Conservation (phyloP, 1,140 invertebrate genomes). For the Penaeus chinensis region DNA sequence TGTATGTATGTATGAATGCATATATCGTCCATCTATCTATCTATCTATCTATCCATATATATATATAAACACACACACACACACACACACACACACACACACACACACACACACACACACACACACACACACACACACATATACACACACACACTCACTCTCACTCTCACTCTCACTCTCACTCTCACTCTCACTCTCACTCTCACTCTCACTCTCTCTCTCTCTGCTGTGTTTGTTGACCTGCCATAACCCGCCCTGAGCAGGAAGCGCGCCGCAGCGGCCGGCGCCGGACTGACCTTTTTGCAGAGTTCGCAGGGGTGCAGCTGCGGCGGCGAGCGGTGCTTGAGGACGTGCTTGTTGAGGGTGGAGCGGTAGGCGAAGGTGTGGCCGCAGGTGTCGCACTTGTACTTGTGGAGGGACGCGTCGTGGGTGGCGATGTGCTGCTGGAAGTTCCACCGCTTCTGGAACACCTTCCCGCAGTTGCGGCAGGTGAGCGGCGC, state of each 20-base stretch:
- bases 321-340: conserved; percentile 19
- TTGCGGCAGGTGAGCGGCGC: conserved; percentile 46
- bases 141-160: too few species aligned
- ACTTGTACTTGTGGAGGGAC: conserved; percentile 63
- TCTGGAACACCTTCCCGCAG: conserved; percentile 59
- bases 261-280: not conserved
- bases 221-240: not conserved
- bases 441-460: conserved; percentile 62
- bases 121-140: too few species aligned
- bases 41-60: too few species aligned
- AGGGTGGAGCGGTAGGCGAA: conserved; percentile 66
- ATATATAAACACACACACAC: too few species aligned
- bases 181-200: too few species aligned
- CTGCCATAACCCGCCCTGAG: not conserved
- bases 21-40: too few species aligned
- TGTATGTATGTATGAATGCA: too few species aligned
- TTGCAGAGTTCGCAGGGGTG: conserved; percentile 40
- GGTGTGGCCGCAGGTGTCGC: conserved; percentile 60
- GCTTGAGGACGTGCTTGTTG: conserved; percentile 62
- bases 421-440: conserved; percentile 64
- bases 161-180: too few species aligned
- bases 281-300: conserved; percentile 27
- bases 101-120: too few species aligned
- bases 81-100: too few species aligned
- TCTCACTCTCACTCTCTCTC: too few species aligned